phyloP scores from a whole-genome alignment of 2,797 vertebrate genomes.

The Brotogeris chrysoptera region DNA sequence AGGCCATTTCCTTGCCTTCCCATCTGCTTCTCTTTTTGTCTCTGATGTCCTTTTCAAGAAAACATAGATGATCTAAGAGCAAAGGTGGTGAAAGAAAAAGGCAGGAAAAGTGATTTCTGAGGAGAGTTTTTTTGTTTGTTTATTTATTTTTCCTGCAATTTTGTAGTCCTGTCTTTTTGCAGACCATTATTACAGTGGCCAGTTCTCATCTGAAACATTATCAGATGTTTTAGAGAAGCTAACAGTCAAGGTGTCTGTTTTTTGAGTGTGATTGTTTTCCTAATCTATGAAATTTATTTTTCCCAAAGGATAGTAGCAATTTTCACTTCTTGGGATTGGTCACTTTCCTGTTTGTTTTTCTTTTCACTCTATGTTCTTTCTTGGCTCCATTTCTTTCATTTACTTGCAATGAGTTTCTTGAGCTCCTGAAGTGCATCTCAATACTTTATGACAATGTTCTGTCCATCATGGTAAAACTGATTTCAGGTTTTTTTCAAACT shows the following conservation, averaged over 20 bases:
- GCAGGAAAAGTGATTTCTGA: background rate
- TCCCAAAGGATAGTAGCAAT: background rate
- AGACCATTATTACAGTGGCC: background rate
- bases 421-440: background rate
- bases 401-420: background rate
- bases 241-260: background rate
- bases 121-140: accelerated
- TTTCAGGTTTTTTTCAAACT: background rate
- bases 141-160: background rate
- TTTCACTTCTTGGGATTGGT: background rate
- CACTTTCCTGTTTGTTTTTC: background rate
- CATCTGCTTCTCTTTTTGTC: background rate
- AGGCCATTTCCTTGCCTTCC: background rate
- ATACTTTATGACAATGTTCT: background rate
- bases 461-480: background rate
- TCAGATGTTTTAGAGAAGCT: background rate
- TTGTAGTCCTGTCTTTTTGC: background rate
- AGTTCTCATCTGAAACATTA: background rate
- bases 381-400: background rate
- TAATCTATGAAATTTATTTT: background rate
- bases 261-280: background rate
- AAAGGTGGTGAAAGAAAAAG: background rate
- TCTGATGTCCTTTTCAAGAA: background rate
- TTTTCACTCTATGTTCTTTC: background rate
- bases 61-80: background rate